Evolutionary conservation across 2,113 vertebrate species (phyloP).

Genomic region (cattle (Bos taurus)): ARS-UCD2.0 NC_037340.1:66921501-66922000

Average conservation of each 20-base stretch:
- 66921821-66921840: slow-evolving; percentile 2
- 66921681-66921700: not conserved
- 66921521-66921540: not conserved
- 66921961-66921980: not conserved
- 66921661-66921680: not conserved
- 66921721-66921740: not conserved
- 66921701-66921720: not conserved
- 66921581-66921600: not conserved
- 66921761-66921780: not conserved
- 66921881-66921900: not conserved
- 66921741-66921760: not conserved
- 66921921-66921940: not conserved
- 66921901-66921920: not conserved
- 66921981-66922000: slow-evolving; percentile 6
- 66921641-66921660: not conserved
- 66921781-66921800: not conserved
- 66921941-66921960: not conserved
- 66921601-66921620: not conserved
- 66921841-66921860: not conserved
- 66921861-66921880: not conserved
- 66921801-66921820: not conserved
- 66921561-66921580: not conserved
- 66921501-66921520: too few relatives aligned
- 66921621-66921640: not conserved
- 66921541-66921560: not conserved